Percentiles rank a stretch among this genome's conserved stretches.
Conservation (phyloP, 2,113 vertebrate genomes). For the Pteruthius melanotis region DNA sequence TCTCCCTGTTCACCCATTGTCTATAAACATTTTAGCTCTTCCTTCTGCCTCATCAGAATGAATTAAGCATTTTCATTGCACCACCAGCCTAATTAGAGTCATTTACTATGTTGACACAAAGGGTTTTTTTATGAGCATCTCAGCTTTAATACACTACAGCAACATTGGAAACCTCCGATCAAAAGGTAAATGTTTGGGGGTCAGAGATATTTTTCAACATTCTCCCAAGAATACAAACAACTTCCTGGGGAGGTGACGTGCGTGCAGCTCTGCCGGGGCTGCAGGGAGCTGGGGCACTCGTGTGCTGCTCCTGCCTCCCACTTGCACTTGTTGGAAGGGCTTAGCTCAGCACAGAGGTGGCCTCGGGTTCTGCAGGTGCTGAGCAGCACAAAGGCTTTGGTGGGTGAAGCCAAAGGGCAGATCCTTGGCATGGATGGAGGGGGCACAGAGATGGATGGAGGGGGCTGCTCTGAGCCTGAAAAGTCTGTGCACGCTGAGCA, state of each 20-base stretch:
- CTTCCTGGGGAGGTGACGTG: slow-evolving; percentile 21
- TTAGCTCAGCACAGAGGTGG: background rate
- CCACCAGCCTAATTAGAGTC: slow-evolving; percentile 73
- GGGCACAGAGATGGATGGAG: background rate
- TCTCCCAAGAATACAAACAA: slow-evolving; percentile 57
- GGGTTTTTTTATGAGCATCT: slow-evolving; percentile 68
- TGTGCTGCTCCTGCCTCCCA: background rate
- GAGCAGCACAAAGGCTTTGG: background rate
- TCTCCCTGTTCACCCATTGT: slow-evolving; percentile 76
- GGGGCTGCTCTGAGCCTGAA: too few relatives aligned
- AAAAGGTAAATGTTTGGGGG: slow-evolving; percentile 69
- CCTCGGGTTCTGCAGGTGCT: accelerated
- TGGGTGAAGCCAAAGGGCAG: background rate
- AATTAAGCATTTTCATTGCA: slow-evolving; percentile 73
- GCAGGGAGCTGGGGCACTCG: accelerated
- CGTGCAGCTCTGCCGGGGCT: background rate
- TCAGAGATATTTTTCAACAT: slow-evolving; percentile 68
- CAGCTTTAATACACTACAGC: slow-evolving; percentile 67
- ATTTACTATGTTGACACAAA: slow-evolving; percentile 76
- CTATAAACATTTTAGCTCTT: slow-evolving; percentile 76
- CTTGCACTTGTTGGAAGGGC: background rate
- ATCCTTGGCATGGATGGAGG: accelerated
- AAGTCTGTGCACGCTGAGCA: accelerated
- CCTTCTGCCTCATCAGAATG: slow-evolving; percentile 73
- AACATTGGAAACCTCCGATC: slow-evolving; percentile 66